phyloP scores from a whole-genome alignment of 1,140 invertebrate genomes.

The Piezodorus guildinii region DNA sequence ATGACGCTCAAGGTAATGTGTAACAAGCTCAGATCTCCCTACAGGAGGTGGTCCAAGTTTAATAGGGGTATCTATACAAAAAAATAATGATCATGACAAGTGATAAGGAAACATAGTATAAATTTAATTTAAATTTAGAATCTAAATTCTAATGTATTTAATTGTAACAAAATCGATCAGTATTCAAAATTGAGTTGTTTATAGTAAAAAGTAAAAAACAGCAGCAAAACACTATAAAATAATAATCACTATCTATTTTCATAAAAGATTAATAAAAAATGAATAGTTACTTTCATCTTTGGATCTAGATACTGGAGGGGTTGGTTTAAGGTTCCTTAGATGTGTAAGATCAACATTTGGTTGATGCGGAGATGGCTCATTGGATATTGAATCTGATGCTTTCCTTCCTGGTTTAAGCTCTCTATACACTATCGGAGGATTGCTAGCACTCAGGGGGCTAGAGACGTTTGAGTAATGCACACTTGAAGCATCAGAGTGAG shows the following conservation, averaged over 20 bases:
- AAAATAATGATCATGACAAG: not conserved
- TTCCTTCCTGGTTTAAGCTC: slow-evolving; percentile 62
- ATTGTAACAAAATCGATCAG: not conserved
- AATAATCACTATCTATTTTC: too few species aligned
- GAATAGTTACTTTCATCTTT: slow-evolving; percentile 25
- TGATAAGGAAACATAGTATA: not conserved
- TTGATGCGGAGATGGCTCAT: slow-evolving; percentile 33
- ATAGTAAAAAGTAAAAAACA: too few species aligned
- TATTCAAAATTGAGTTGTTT: too few species aligned
- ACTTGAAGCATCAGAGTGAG: slow-evolving; percentile 34
- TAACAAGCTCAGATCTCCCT: slow-evolving; percentile 24
- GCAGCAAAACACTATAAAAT: too few species aligned
- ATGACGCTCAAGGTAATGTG: slow-evolving; percentile 25
- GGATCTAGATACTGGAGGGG: slow-evolving; percentile 25
- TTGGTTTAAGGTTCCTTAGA: slow-evolving; percentile 40
- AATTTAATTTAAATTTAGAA: not conserved
- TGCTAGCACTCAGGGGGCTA: slow-evolving; percentile 33
- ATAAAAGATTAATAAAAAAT: not conserved
- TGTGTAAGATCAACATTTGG: slow-evolving; percentile 38
- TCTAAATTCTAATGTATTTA: not conserved
- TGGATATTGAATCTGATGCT: slow-evolving; percentile 39
- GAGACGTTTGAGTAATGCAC: slow-evolving; percentile 46
- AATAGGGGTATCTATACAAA: slow-evolving; percentile 16
- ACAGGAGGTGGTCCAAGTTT: slow-evolving; percentile 29
- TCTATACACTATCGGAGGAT: slow-evolving; percentile 60